Percentiles rank a stretch among this genome's conserved stretches.
Conservation (phyloP, 2,113 vertebrate species). For the Formicarius rufipectus region DNA sequence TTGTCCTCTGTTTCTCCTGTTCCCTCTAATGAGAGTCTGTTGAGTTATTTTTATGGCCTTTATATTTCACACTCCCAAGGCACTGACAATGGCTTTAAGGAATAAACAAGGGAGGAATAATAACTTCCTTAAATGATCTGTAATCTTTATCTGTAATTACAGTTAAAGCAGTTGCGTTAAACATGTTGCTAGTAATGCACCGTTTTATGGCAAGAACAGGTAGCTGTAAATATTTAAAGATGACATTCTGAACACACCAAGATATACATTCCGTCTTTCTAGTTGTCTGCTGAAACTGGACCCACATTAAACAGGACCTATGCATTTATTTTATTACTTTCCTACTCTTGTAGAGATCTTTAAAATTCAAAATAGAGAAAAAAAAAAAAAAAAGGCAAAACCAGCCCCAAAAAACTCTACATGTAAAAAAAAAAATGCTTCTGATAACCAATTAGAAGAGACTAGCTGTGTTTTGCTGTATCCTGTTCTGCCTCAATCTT, state of each 20-base stretch:
- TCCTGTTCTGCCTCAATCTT: background rate
- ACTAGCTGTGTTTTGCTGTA: background rate
- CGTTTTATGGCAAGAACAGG: background rate
- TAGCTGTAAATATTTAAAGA: background rate
- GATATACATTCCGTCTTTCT: background rate
- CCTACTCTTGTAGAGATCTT: background rate
- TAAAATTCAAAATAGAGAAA: background rate
- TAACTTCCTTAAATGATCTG: background rate
- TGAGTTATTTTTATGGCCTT: conserved; percentile 37
- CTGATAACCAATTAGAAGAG: background rate
- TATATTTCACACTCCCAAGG: conserved; percentile 20
- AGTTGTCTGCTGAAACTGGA: background rate
- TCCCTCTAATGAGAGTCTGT: conserved; percentile 1
- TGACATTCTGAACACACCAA: background rate
- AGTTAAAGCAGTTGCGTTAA: background rate
- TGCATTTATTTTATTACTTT: background rate
- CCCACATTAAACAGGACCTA: background rate
- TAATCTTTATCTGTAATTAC: background rate
- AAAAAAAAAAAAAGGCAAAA: background rate
- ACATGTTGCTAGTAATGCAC: background rate
- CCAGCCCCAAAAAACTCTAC: background rate
- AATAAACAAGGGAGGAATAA: background rate
- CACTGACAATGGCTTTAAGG: background rate
- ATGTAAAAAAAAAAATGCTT: background rate
- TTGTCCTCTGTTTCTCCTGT: background rate